A percentile compares a stretch with the other conserved stretches of the same genome.
Conservation (phyloP, 2,888 invertebrate species). For the Nebria salina region DNA sequence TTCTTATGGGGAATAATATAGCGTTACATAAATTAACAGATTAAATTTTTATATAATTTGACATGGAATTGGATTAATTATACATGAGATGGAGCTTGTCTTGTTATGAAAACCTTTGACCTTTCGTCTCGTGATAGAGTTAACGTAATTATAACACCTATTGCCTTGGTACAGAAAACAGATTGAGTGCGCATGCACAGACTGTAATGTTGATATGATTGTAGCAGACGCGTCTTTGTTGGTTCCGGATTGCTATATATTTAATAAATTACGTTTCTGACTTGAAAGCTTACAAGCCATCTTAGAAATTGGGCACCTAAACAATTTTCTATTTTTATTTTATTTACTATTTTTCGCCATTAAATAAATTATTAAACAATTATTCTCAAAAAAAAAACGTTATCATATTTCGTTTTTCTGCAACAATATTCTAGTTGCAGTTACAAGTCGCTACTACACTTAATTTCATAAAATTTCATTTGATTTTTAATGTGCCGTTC, state of each 20-base stretch:
- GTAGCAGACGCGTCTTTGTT: neutral
- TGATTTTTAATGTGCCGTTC: no score
- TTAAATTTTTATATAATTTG: neutral
- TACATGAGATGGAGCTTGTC: neutral
- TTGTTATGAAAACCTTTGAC: constrained; percentile 6
- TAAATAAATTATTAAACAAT: no score
- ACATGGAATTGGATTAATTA: neutral
- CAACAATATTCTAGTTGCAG: no score
- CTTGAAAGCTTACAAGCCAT: neutral
- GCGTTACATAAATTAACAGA: neutral
- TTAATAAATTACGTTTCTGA: neutral
- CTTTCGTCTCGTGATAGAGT: constrained; percentile 9
- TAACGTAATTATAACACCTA: constrained; percentile 8
- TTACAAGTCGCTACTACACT: no score
- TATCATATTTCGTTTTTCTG: no score
- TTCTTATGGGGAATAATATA: neutral
- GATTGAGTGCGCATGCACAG: neutral
- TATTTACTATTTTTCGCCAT: no score
- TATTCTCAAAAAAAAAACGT: no score
- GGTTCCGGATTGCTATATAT: neutral
- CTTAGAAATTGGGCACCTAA: neutral
- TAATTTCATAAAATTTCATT: no score
- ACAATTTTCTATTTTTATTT: no score
- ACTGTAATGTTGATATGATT: constrained; percentile 15
- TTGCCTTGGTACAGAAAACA: neutral